phyloP scores from a whole-genome alignment of 1,140 invertebrate species.

The Drosophila bocqueti region DNA sequence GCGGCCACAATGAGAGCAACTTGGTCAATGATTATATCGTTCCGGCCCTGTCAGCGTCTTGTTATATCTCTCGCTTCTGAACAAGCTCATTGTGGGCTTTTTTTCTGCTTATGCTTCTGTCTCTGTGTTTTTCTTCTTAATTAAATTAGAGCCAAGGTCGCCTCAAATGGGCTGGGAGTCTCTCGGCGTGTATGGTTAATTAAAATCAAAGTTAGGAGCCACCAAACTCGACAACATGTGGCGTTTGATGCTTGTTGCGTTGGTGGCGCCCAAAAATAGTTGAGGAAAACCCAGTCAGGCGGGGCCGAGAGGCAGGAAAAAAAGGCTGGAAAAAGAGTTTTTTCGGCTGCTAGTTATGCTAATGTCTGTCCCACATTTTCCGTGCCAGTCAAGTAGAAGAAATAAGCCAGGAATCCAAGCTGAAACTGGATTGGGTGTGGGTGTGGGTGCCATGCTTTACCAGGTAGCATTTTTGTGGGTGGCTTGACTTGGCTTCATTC shows the following conservation, averaged over 20 bases:
- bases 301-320: slow-evolving; percentile 4
- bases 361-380: slow-evolving; percentile 41
- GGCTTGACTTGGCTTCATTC: slow-evolving; percentile 18
- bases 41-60: slow-evolving; percentile 49
- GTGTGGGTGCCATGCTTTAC: neutral
- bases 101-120: slow-evolving; percentile 13
- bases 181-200: slow-evolving; percentile 25
- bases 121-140: slow-evolving; percentile 64
- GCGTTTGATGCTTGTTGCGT: slow-evolving; percentile 40
- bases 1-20: slow-evolving; percentile 13
- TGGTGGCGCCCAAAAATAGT: slow-evolving; percentile 36
- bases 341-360: slow-evolving; percentile 50
- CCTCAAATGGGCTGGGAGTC: slow-evolving; percentile 59
- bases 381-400: slow-evolving; percentile 35
- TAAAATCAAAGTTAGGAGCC: slow-evolving; percentile 24
- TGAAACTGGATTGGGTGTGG: neutral
- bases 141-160: slow-evolving; percentile 75
- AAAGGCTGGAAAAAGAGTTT: slow-evolving; percentile 11
- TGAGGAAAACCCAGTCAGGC: slow-evolving; percentile 46
- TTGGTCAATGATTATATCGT: slow-evolving; percentile 64
- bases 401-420: slow-evolving; percentile 27
- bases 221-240: slow-evolving; percentile 6
- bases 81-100: slow-evolving; percentile 24
- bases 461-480: slow-evolving; percentile 28
- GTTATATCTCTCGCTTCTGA: slow-evolving; percentile 46